Evolutionary conservation across 2,797 vertebrate genomes (phyloP).

Genomic region (Cheirogaleus major): DNA sequence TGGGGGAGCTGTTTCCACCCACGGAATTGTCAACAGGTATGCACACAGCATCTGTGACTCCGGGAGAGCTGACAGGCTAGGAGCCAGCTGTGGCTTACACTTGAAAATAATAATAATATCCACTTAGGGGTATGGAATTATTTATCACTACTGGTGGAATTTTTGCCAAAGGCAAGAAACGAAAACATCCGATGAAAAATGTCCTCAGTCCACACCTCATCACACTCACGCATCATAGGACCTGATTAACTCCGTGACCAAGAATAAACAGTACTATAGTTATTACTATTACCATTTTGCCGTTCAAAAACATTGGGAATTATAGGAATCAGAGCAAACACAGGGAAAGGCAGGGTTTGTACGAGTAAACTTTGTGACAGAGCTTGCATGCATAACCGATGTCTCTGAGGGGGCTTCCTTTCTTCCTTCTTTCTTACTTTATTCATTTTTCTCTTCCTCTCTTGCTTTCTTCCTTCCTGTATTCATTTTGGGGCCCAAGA

Average conservation of each 20-base stretch:
- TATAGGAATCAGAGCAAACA: neutral
- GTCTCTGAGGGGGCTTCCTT: neutral
- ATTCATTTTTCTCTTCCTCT: neutral
- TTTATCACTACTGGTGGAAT: conserved; percentile 78
- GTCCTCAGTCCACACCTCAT: conserved; percentile 44
- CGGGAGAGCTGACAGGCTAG: conserved; percentile 44
- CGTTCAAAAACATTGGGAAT: conserved; percentile 35
- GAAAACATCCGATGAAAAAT: conserved; percentile 66
- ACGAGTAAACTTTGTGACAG: neutral
- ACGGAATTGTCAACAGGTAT: conserved; percentile 70
- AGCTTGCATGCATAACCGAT: neutral
- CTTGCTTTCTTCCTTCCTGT: neutral
- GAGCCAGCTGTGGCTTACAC: conserved; percentile 66
- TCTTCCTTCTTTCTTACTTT: neutral
- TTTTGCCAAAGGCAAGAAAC: conserved; percentile 80
- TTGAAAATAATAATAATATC: conserved; percentile 78
- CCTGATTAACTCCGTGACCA: conserved; percentile 57
- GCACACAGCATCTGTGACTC: conserved; percentile 37
- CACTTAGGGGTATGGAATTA: conserved; percentile 80
- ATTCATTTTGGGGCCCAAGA: neutral
- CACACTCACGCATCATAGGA: neutral
- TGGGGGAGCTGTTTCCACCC: neutral
- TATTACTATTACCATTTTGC: conserved; percentile 18
- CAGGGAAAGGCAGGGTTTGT: neutral
- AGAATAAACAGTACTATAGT: neutral